phyloP scores from a whole-genome alignment of 2,797 vertebrate genomes.

The Thunnus albacares region DNA sequence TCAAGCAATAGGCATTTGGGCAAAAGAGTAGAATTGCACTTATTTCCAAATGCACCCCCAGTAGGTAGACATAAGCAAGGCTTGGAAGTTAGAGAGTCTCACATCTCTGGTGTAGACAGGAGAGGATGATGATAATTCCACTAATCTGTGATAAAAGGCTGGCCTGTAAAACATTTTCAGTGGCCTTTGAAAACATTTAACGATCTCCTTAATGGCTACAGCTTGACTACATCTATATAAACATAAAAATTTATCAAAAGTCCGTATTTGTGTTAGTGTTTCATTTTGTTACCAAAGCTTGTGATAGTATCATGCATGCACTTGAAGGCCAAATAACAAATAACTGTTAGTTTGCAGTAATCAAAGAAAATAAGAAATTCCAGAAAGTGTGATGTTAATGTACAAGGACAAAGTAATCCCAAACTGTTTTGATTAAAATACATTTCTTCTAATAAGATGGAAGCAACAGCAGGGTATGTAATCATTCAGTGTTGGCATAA shows the following conservation, averaged over 20 bases:
- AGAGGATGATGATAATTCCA: conserved; percentile 24
- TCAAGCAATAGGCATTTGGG: conserved; percentile 65
- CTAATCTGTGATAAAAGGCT: conserved; percentile 17
- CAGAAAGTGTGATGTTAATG: conserved; percentile 12
- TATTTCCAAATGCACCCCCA: conserved; percentile 50
- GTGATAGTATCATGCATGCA: neutral
- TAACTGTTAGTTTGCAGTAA: neutral
- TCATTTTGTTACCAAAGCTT: neutral
- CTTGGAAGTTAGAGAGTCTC: conserved; percentile 12
- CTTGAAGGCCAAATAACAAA: conserved; percentile 1
- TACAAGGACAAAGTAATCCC: conserved; percentile 27
- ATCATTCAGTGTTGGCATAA: conserved; percentile 56
- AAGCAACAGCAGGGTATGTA: conserved; percentile 43
- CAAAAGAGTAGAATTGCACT: conserved; percentile 67
- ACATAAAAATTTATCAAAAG: neutral
- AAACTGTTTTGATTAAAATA: conserved; percentile 25
- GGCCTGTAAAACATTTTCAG: conserved; percentile 1
- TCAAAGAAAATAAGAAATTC: neutral
- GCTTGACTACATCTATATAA: conserved; percentile 7
- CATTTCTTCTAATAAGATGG: conserved; percentile 34
- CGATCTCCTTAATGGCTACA: conserved; percentile 17
- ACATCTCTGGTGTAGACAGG: conserved; percentile 11
- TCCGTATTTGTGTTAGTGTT: conserved; percentile 7
- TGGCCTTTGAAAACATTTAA: conserved; percentile 13
- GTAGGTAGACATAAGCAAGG: conserved; percentile 26